These are phyloP conservation scores for Pogonocichla stellata DNA, from an alignment of 2,113 vertebrate species.

Conservation along the genomic window DNA sequence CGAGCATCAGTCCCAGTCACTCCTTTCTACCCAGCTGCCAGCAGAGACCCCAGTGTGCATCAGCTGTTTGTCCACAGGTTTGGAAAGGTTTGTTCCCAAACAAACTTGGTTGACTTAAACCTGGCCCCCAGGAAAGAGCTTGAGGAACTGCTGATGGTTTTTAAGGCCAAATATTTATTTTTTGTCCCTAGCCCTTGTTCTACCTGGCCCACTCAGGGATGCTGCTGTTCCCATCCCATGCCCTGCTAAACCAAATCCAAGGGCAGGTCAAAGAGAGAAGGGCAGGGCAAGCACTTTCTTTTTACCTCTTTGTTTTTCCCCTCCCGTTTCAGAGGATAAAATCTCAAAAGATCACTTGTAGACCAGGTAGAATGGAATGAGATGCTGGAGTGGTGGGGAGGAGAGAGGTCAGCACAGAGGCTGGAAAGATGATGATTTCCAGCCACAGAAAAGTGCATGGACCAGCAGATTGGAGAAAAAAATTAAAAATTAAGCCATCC, in stretches of 20 bases:
- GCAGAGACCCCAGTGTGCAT: not conserved
- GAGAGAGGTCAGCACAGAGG: not conserved
- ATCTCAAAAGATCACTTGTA: not conserved
- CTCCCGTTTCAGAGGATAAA: not conserved
- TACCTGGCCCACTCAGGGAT: accelerated
- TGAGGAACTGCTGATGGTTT: not conserved
- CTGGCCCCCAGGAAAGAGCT: not conserved
- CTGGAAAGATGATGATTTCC: not conserved
- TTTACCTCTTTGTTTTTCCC: not conserved
- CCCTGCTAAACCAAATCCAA: not conserved
- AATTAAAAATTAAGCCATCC: not conserved
- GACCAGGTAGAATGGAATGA: not conserved
- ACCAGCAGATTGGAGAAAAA: not conserved
- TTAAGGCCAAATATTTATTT: not conserved
- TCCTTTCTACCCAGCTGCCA: not conserved
- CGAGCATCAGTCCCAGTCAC: accelerated
- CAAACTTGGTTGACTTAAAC: not conserved
- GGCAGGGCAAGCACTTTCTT: not conserved
- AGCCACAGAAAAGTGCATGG: accelerated
- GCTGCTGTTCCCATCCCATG: accelerated
- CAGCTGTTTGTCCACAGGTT: accelerated
- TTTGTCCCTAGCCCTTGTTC: not conserved
- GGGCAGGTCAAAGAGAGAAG: not conserved
- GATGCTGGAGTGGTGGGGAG: not conserved
- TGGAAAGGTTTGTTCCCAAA: not conserved